Percentiles rank a stretch among this genome's conserved stretches.
These are phyloP conservation scores for Petromus typicus DNA, from an alignment of 2,113 vertebrate species.

Conservation along the genomic window DNA sequence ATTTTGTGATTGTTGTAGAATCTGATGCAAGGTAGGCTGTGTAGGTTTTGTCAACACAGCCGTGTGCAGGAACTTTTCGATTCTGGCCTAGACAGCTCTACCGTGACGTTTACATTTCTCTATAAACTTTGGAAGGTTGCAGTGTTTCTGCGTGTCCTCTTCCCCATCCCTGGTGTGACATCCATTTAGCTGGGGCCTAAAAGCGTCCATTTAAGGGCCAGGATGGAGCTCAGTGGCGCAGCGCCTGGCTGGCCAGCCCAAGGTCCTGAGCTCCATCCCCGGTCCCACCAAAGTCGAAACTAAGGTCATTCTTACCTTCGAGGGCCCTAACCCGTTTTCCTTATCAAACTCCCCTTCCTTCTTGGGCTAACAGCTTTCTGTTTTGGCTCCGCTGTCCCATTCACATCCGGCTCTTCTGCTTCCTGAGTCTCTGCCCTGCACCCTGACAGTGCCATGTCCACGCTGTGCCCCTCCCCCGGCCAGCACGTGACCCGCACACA, in stretches of 20 bases:
- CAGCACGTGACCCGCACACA: background rate
- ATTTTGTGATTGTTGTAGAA: background rate
- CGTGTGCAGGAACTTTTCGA: background rate
- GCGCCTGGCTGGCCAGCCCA: too few relatives aligned
- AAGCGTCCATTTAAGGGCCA: background rate
- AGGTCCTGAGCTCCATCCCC: too few relatives aligned
- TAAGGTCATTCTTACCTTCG: background rate
- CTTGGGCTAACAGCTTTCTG: background rate
- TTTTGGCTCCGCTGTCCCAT: background rate
- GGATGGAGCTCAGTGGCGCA: too few relatives aligned
- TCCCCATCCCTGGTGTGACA: background rate
- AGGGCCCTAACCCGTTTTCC: background rate
- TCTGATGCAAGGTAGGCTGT: background rate
- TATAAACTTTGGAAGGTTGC: background rate
- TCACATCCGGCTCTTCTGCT: background rate
- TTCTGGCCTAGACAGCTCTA: background rate
- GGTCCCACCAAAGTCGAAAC: too few relatives aligned
- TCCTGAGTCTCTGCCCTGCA: background rate
- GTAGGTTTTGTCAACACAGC: background rate
- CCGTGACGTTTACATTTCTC: background rate
- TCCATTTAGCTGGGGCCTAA: background rate
- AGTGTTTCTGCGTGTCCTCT: rapidly evolving
- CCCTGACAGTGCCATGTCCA: background rate
- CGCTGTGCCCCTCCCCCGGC: background rate
- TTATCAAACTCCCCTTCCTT: background rate